These are phyloP conservation scores for Petrolisthes cinctipes DNA, from an alignment of 2,888 invertebrate genomes.

Conservation along the genomic window DNA sequence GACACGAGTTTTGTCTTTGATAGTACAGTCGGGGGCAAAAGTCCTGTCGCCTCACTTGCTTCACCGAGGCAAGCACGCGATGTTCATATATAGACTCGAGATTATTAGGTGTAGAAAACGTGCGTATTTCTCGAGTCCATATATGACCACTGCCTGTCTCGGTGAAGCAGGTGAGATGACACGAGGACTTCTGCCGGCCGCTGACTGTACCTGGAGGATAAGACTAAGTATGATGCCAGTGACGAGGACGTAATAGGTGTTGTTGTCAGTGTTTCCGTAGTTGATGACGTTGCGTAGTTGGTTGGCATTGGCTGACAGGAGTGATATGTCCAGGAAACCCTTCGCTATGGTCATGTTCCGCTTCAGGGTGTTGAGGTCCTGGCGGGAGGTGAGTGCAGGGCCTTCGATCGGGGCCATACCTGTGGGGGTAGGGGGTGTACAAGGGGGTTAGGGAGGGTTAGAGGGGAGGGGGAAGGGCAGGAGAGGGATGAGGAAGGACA, in stretches of 20 bases:
- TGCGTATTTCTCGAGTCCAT: no score
- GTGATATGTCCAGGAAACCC: constrained; percentile 60
- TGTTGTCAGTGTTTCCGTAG: constrained; percentile 36
- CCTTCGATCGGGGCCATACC: neutral
- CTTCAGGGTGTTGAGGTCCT: constrained; percentile 58
- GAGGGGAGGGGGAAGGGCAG: neutral
- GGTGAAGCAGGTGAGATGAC: no score
- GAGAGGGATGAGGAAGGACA: neutral
- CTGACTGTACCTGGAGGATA: constrained; percentile 49
- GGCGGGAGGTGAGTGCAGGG: neutral
- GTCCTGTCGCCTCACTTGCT: no score
- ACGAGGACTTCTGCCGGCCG: no score
- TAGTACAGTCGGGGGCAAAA: no score
- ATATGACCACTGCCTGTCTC: no score
- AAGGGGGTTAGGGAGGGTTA: neutral
- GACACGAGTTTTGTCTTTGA: no score
- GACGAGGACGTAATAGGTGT: constrained; percentile 46
- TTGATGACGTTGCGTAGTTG: constrained; percentile 57
- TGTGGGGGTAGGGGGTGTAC: neutral
- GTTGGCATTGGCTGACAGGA: constrained; percentile 63
- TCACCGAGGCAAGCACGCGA: no score
- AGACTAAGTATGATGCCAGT: constrained; percentile 54
- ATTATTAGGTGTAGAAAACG: no score
- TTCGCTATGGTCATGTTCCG: constrained; percentile 65
- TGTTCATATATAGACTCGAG: no score